These are phyloP conservation scores for Staurois parvus DNA, from an alignment of 2,797 vertebrate species.

Conservation along the genomic window DNA sequence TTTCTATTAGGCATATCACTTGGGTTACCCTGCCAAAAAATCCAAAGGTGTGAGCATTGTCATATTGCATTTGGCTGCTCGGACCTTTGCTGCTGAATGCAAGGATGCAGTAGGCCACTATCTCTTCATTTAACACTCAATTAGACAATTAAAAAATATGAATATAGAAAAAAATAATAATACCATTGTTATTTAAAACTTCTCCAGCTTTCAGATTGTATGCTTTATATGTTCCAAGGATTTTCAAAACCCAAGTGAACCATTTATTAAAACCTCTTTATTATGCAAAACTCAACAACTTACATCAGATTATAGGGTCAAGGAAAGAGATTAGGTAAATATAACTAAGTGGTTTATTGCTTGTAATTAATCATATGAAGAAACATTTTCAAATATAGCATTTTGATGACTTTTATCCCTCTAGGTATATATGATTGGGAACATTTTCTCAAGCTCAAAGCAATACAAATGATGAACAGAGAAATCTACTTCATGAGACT, in stretches of 20 bases:
- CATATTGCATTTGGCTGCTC: too few relatives aligned
- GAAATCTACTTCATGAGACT: constrained; percentile 70
- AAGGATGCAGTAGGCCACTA: too few relatives aligned
- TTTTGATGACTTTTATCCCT: constrained; percentile 65
- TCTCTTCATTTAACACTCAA: too few relatives aligned
- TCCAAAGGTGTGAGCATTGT: too few relatives aligned
- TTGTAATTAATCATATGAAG: constrained; percentile 62
- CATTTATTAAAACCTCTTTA: constrained; percentile 23
- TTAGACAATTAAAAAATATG: too few relatives aligned
- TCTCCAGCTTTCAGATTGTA: not conserved
- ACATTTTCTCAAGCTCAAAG: constrained; percentile 67
- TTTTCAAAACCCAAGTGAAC: constrained; percentile 6
- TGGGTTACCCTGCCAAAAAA: too few relatives aligned
- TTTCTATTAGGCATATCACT: too few relatives aligned
- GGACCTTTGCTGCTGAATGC: too few relatives aligned
- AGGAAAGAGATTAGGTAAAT: constrained; percentile 68
- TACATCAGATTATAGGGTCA: constrained; percentile 60
- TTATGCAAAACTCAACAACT: constrained; percentile 36
- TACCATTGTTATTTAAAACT: not conserved
- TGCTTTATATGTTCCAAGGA: not conserved
- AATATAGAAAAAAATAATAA: too few relatives aligned
- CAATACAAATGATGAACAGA: constrained; percentile 67
- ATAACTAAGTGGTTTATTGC: constrained; percentile 67
- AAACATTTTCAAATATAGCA: constrained; percentile 64
- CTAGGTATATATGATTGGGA: constrained; percentile 68